Conservation (phyloP, 2,113 vertebrate species). For the Pantherophis guttatus region DNA sequence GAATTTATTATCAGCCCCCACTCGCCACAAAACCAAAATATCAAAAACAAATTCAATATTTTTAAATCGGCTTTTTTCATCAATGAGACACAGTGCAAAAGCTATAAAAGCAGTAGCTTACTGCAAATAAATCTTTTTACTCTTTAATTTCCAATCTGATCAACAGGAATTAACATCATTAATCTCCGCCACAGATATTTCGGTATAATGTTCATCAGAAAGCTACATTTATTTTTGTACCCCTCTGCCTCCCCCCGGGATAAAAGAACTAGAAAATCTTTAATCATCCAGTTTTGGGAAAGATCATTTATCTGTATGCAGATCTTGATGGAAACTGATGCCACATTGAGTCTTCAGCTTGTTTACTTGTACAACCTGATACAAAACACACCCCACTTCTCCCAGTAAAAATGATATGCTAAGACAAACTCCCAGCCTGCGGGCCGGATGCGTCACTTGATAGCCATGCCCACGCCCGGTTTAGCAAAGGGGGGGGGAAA, state of each 20-base stretch:
- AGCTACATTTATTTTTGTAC: not conserved
- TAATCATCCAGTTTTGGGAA: not conserved
- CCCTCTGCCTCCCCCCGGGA: not conserved
- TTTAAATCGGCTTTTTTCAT: not conserved
- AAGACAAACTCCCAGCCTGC: too few relatives aligned
- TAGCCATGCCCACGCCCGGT: too few relatives aligned
- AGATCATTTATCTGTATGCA: not conserved
- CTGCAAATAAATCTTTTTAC: not conserved
- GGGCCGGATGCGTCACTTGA: too few relatives aligned
- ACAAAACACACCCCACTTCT: too few relatives aligned
- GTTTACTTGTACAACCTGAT: not conserved
- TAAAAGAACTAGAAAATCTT: not conserved
- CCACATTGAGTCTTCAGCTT: not conserved
- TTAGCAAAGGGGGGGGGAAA: too few relatives aligned
- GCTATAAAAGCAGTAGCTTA: not conserved
- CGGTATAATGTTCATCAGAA: not conserved
- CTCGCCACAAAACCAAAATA: not conserved
- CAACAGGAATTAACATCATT: not conserved
- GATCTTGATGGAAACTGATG: not conserved
- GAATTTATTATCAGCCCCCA: not conserved
- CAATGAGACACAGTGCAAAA: not conserved
- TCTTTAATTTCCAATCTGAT: not conserved
- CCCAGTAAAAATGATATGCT: not conserved
- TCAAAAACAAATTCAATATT: not conserved
- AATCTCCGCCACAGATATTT: not conserved